Conservation (phyloP, 2,113 vertebrate genomes). For the Mandrillus leucophaeus region DNA sequence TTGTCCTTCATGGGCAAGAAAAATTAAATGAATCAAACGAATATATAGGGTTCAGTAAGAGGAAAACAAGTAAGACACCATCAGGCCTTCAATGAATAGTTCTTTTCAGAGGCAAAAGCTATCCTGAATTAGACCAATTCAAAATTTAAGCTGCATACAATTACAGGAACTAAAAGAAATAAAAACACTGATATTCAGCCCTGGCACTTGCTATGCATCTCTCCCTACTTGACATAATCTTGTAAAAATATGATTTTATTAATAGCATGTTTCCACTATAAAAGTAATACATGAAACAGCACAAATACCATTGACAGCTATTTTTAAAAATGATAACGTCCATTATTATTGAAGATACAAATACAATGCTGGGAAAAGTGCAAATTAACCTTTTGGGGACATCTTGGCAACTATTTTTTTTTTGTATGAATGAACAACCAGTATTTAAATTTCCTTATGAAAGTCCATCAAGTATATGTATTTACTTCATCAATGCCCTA, state of each 20-base stretch:
- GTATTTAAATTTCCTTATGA: neutral
- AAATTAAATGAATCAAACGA: constrained; percentile 50
- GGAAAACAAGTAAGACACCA: neutral
- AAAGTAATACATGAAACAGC: neutral
- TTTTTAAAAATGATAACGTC: neutral
- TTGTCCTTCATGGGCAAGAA: neutral
- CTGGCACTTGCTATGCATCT: neutral
- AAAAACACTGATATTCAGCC: neutral
- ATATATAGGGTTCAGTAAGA: constrained; percentile 24
- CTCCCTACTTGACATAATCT: neutral
- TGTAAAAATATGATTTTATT: constrained; percentile 20
- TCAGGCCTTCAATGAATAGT: constrained; percentile 1
- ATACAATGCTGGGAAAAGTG: neutral
- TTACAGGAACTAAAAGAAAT: constrained; percentile 21
- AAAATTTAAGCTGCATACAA: constrained; percentile 10
- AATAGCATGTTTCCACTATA: neutral
- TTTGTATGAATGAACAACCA: neutral
- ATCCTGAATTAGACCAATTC: neutral
- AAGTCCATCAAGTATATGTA: neutral
- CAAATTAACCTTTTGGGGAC: neutral
- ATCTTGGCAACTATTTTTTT: constrained; percentile 36
- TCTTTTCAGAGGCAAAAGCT: neutral
- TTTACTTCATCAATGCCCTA: constrained; percentile 16
- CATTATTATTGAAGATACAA: neutral
- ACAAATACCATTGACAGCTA: neutral